Evolutionary conservation across 2,113 vertebrate species (phyloP), one percentile per base, ranked within the genome.

Genomic region (Orcinus orca): DNA sequence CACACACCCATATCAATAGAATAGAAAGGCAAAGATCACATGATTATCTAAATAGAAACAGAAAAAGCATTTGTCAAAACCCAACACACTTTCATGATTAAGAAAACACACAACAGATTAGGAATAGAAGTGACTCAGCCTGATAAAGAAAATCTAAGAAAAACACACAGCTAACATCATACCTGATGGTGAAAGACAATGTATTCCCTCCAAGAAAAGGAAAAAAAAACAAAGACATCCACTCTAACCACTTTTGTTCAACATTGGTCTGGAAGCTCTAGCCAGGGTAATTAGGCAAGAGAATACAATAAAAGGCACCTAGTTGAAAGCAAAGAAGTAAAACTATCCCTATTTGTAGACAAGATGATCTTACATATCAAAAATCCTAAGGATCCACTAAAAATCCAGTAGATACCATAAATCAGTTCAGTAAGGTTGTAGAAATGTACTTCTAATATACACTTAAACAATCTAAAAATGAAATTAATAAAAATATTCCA

Each of bases 401-500:
- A 92, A 63, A 73, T 79, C 65, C 50, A 80, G 36, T 71, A 81
- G 33, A 38, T 62, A 55, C 29, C 63, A 85, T n/a, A 86, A 93
- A 58, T 2, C 29, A 71, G 65, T 60, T 77, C n/a, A 58, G 47
- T 26, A 65, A 65, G 9, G 25, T 53, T 90, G 60, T 17, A 62
- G 33, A 82, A 67, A 3, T 88, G 13, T 74, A 74, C 38, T 81
- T 74, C 65, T 47, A 90, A 79, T 67, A 80, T 38, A 88, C 60
- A 47, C 12, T 65, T 92, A 23, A 86, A 62, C 2, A 71, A 8
- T 63, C 15, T 31, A 81, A 65, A 89, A 73, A 50, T 33, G 14
- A 82, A 76, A 92, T 87, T 58, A 95, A 74, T 33, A 55, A 62
- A 89, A 84, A 91, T 11, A 87, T 50, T 92, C 33, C 33, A 96